These are phyloP conservation scores for Crotalus tigris DNA, from an alignment of 2,113 vertebrate species.

Conservation along the genomic window DNA sequence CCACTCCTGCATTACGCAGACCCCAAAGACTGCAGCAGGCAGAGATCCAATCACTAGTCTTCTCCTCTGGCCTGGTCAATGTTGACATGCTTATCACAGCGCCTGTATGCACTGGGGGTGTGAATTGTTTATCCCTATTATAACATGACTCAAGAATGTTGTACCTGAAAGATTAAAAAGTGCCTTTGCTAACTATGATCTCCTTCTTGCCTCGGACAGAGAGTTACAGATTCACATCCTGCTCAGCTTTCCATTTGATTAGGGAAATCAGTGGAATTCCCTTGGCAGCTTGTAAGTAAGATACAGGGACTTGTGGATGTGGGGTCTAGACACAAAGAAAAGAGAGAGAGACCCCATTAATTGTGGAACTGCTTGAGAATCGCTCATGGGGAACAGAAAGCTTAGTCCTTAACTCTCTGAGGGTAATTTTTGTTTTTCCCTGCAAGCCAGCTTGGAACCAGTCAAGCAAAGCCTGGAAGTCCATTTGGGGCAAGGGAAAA, in stretches of 20 bases:
- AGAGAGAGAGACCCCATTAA: not conserved
- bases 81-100: not conserved
- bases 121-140: conserved; percentile 6
- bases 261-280: not conserved
- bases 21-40: not conserved
- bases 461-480: not conserved
- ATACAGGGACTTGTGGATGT: not conserved
- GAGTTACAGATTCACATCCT: not conserved
- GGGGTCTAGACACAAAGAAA: not conserved
- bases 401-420: not conserved
- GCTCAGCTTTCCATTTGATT: not conserved
- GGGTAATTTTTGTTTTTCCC: not conserved
- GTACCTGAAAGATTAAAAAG: not conserved
- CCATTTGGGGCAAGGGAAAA: not conserved
- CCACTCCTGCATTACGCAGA: not conserved
- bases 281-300: not conserved
- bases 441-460: not conserved
- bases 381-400: not conserved
- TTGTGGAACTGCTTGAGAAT: not conserved
- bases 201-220: not conserved
- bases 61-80: not conserved
- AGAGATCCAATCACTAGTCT: not conserved
- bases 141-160: too few relatives aligned
- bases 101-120: too few relatives aligned
- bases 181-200: not conserved